Conservation (phyloP, 2,113 vertebrate genomes). For the Pycnonotus jocosus region DNA sequence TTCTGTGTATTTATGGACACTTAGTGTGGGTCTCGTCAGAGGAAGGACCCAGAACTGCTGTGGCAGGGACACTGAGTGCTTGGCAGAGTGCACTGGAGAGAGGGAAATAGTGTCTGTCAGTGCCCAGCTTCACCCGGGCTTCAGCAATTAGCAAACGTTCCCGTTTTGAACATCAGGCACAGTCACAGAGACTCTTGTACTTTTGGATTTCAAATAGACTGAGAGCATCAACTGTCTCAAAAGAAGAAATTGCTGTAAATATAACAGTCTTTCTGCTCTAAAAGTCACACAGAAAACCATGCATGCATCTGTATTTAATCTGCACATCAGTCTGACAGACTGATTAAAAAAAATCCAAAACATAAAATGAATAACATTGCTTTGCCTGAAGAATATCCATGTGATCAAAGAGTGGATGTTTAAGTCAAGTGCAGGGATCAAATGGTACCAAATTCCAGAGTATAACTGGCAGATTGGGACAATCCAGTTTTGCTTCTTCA, state of each 20-base stretch:
- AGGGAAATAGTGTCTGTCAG: neutral
- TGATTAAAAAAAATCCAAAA: neutral
- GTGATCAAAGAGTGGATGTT: constrained; percentile 43
- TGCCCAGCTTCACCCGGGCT: neutral
- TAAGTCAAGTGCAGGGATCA: constrained; percentile 58
- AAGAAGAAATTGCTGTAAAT: constrained; percentile 28
- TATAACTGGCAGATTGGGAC: neutral
- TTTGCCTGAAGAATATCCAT: constrained; percentile 45
- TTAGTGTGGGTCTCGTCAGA: neutral
- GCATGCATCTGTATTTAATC: constrained; percentile 54
- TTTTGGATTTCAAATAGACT: neutral
- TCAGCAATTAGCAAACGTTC: neutral
- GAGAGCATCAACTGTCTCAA: neutral
- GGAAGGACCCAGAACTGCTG: neutral
- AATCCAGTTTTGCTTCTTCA: neutral
- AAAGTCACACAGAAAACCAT: constrained; percentile 31
- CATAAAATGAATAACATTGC: constrained; percentile 21
- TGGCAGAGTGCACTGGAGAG: neutral
- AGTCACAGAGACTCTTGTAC: neutral
- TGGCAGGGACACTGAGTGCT: neutral
- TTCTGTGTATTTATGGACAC: constrained; percentile 9
- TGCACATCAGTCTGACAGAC: constrained; percentile 36
- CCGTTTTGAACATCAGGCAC: neutral
- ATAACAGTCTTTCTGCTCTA: constrained; percentile 7
- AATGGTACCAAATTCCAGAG: constrained; percentile 31